These are phyloP conservation scores for Gymnothorax javanicus DNA, from an alignment of 2,797 vertebrate genomes.

Conservation along the genomic window DNA sequence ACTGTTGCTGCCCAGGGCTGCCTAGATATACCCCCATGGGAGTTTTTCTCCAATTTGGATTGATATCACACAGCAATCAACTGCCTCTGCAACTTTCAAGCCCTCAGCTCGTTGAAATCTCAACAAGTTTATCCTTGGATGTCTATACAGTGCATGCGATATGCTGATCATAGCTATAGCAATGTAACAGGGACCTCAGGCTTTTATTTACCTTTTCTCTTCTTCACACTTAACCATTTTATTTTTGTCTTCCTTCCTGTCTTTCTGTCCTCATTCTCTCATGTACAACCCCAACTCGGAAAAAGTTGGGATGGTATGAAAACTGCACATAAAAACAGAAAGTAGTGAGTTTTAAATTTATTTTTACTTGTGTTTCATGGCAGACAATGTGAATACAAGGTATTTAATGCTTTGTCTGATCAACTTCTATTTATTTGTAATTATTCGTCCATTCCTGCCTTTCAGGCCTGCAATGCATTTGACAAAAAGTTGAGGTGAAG, in stretches of 20 bases:
- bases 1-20: conserved; percentile 41
- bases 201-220: neutral
- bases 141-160: conserved; percentile 54
- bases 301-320: too few relatives aligned
- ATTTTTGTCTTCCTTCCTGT: neutral
- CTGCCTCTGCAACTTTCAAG: conserved; percentile 17
- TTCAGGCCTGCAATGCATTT: too few relatives aligned
- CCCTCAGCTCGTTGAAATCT: neutral
- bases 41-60: conserved; percentile 26
- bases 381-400: too few relatives aligned
- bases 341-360: too few relatives aligned
- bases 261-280: neutral
- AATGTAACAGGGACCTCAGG: neutral
- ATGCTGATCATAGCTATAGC: conserved; percentile 45
- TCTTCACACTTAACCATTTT: neutral
- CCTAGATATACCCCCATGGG: conserved; percentile 43
- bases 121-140: conserved; percentile 47
- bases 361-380: neutral
- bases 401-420: too few relatives aligned
- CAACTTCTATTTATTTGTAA: too few relatives aligned
- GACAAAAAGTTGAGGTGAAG: too few relatives aligned
- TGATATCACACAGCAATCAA: conserved; percentile 29
- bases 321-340: too few relatives aligned
- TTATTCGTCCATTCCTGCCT: too few relatives aligned
- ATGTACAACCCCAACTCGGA: too few relatives aligned